Evolutionary conservation across 1,140 invertebrate species (phyloP), one percentile per base, ranked within the genome.

Genomic region (Vanessa atalanta): DNA sequence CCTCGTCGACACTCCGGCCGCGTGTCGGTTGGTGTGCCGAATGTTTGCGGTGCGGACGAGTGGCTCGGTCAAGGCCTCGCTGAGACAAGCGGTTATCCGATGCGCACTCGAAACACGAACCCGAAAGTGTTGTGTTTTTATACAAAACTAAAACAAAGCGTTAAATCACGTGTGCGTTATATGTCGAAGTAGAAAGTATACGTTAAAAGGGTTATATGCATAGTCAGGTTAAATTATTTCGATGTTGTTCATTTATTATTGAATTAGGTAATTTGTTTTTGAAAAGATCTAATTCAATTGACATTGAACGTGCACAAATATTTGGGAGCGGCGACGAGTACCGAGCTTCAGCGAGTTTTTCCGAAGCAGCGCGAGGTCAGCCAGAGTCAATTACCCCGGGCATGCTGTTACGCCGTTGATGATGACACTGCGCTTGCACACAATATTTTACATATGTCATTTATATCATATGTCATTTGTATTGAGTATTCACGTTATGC

Each of bases 341-440:
- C 83, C 87, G 87, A 88, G 78, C 69, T 66, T 26, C 63, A 75
- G 65, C 88, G 88, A 92, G 84, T 85, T 87, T 88, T 87, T 84
- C 84, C 88, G 89, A 88, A 85, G 83, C 83, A 77, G 67, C 71
- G 82, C 87, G 88, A 92, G 90, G 90, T 92, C 90, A 92, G 81
- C 75, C 51, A 66, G 80, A 91, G 90, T 92, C 90, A 90, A 88
- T 91, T 91, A 92, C 90, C 89, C 82, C 87, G 78, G 51, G 47
- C 26, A 67, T 68, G 79, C 75, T 83, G 79, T 76, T 76, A 77
- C 80, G 73, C 63, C 75, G 74, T 57, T 47, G 68, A 66, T 78
- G 75, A 74, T 83, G 76, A 81, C 77, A 80, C 76, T 79, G 75
- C 75, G 72, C 73, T 72, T 74, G 78, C 75, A 16, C 57, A 73